A percentile compares a stretch with the other conserved stretches of the same genome.
These are phyloP conservation scores for Nothoprocta perdicaria DNA, from an alignment of 2,113 vertebrate species.

Conservation along the genomic window DNA sequence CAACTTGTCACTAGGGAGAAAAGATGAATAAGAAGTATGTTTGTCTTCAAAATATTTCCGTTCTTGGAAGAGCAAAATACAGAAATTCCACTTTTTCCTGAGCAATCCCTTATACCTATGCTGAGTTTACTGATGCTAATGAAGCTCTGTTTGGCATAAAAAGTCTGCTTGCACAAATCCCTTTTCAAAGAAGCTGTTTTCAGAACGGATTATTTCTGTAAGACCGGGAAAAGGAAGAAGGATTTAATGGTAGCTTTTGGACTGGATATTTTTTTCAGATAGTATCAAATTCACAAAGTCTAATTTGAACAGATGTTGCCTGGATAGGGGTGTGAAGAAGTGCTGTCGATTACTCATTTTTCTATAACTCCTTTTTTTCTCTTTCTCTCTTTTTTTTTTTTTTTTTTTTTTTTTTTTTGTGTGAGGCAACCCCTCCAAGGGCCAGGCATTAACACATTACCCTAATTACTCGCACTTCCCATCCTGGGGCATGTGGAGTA, in stretches of 20 bases:
- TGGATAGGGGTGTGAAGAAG: slow-evolving; percentile 18
- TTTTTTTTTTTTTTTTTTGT: no score
- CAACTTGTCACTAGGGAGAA: slow-evolving; percentile 11
- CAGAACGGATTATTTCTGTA: slow-evolving; percentile 7
- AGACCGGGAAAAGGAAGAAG: not conserved
- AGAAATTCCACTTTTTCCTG: not conserved
- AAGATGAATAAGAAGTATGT: slow-evolving; percentile 18
- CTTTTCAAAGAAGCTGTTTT: not conserved
- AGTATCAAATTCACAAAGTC: slow-evolving; percentile 28
- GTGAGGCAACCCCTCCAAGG: not conserved
- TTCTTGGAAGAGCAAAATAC: not conserved
- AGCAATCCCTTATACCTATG: not conserved
- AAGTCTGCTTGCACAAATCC: not conserved
- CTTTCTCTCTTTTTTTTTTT: not conserved
- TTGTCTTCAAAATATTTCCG: not conserved
- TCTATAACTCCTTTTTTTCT: not conserved
- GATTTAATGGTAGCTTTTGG: slow-evolving; percentile 17
- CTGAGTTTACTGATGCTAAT: slow-evolving; percentile 2
- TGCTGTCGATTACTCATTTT: slow-evolving; percentile 14
- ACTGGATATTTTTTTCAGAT: slow-evolving; percentile 18
- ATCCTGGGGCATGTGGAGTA: not conserved
- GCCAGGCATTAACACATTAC: slow-evolving; percentile 8
- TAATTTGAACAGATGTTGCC: slow-evolving; percentile 53
- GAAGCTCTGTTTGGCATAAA: not conserved
- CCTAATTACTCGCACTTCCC: slow-evolving; percentile 5